Percentiles rank a stretch among this genome's conserved stretches.
These are phyloP conservation scores for Lacanobia wlatinum DNA, from an alignment of 2,888 invertebrate genomes.

Conservation along the genomic window DNA sequence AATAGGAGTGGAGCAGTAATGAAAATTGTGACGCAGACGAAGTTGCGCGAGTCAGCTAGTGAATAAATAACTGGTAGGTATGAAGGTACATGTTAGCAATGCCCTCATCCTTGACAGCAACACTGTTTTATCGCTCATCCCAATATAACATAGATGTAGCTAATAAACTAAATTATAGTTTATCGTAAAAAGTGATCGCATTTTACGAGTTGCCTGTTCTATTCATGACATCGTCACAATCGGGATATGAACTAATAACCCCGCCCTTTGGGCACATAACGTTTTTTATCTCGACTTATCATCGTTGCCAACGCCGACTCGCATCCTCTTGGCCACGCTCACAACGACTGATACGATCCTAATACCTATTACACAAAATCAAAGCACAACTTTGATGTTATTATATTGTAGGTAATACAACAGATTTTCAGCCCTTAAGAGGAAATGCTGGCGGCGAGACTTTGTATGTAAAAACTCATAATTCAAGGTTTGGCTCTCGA, in stretches of 20 bases:
- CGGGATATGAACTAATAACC: slow-evolving; percentile 60
- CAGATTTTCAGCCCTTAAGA: no score
- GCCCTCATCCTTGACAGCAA: background rate
- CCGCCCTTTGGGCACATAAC: slow-evolving; percentile 65
- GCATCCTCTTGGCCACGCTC: slow-evolving; percentile 48
- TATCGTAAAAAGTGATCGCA: slow-evolving; percentile 38
- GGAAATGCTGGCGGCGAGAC: no score
- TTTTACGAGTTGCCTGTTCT: slow-evolving; percentile 51
- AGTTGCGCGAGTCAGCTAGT: no score
- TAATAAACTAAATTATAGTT: slow-evolving; percentile 31
- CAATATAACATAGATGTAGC: slow-evolving; percentile 14
- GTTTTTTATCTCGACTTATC: slow-evolving; percentile 56
- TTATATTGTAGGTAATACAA: background rate
- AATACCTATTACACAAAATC: slow-evolving; percentile 4
- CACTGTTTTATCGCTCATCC: background rate
- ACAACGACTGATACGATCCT: slow-evolving; percentile 23
- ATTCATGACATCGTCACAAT: slow-evolving; percentile 48
- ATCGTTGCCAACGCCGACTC: slow-evolving; percentile 62
- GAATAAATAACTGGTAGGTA: background rate
- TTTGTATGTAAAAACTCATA: no score
- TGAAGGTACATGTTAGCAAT: background rate
- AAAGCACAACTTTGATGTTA: background rate
- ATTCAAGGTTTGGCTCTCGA: no score
- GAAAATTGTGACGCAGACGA: no score
- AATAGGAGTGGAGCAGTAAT: no score